Conservation (phyloP, 1,140 invertebrate species). For the Drosophila saltans region DNA sequence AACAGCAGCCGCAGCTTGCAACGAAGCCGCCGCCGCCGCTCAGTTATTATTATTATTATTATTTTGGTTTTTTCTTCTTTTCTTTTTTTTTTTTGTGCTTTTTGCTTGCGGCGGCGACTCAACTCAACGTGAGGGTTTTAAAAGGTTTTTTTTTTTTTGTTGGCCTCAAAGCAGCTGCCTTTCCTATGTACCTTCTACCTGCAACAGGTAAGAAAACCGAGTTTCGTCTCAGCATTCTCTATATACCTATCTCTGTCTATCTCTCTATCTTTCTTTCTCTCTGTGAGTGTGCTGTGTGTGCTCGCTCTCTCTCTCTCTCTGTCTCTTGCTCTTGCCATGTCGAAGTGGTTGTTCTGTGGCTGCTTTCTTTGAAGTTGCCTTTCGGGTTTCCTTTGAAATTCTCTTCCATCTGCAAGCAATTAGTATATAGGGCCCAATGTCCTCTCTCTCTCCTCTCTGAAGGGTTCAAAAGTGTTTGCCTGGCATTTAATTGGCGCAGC, state of each 20-base stretch:
- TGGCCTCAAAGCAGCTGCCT: conserved; percentile 75
- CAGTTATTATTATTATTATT: conserved; percentile 73
- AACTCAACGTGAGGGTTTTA: conserved; percentile 75
- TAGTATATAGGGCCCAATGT: conserved; percentile 66
- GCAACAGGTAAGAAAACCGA: conserved; percentile 75
- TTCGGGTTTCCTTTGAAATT: conserved; percentile 79
- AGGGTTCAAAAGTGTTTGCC: conserved; percentile 75
- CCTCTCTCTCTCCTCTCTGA: conserved; percentile 32
- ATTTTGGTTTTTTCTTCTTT: conserved; percentile 54
- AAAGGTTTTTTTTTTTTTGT: conserved; percentile 81
- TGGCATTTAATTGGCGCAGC: conserved; percentile 80
- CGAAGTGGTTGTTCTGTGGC: conserved; percentile 45
- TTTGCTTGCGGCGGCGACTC: conserved; percentile 72
- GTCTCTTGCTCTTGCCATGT: background rate
- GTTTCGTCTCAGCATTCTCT: conserved; percentile 60
- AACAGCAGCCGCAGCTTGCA: conserved; percentile 50
- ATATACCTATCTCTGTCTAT: conserved; percentile 15
- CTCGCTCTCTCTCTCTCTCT: conserved; percentile 18
- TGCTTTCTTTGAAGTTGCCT: conserved; percentile 81
- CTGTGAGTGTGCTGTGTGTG: background rate
- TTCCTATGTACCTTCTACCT: conserved; percentile 55
- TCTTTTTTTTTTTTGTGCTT: conserved; percentile 29
- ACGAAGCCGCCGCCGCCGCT: conserved; percentile 65
- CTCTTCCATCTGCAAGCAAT: conserved; percentile 74
- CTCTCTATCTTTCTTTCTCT: conserved; percentile 34